Evolutionary conservation across 2,797 vertebrate genomes (phyloP).

Genomic region (Pelochelys cantorii): DNA sequence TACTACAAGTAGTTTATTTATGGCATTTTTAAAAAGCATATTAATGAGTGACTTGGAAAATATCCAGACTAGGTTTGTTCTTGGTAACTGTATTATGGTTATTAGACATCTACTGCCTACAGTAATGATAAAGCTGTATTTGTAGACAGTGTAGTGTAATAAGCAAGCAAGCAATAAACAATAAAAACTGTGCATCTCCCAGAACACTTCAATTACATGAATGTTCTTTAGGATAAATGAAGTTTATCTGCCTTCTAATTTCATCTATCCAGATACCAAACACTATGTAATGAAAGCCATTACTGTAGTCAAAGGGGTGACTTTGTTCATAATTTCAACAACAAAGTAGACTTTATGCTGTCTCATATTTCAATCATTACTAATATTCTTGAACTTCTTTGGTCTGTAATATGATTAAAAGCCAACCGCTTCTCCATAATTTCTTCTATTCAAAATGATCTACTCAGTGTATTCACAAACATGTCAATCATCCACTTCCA

Average conservation of each 20-base stretch:
- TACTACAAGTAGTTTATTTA: background rate
- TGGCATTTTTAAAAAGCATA: background rate
- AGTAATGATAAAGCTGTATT: background rate
- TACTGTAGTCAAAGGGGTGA: constrained; percentile 1
- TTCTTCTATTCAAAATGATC: constrained; percentile 46
- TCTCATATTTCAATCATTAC: constrained; percentile 28
- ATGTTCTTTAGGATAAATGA: background rate
- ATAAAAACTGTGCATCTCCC: background rate
- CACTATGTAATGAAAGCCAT: background rate
- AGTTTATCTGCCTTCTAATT: background rate
- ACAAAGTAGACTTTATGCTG: constrained; percentile 15
- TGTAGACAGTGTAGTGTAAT: background rate
- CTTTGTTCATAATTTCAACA: constrained; percentile 33
- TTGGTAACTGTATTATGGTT: background rate
- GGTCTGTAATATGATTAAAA: constrained; percentile 48
- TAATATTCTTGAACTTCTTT: constrained; percentile 17
- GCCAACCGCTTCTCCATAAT: constrained; percentile 14
- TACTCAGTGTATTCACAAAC: constrained; percentile 59
- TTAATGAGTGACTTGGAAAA: background rate
- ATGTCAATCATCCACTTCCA: constrained; percentile 44
- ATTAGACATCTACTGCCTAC: background rate
- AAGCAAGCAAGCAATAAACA: background rate
- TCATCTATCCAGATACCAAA: constrained; percentile 20
- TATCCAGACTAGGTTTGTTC: background rate
- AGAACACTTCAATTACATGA: background rate